Evolutionary conservation across 1,140 invertebrate species (phyloP), one percentile per base, ranked within the genome.

Genomic region (Ceratitis capitata): DNA sequence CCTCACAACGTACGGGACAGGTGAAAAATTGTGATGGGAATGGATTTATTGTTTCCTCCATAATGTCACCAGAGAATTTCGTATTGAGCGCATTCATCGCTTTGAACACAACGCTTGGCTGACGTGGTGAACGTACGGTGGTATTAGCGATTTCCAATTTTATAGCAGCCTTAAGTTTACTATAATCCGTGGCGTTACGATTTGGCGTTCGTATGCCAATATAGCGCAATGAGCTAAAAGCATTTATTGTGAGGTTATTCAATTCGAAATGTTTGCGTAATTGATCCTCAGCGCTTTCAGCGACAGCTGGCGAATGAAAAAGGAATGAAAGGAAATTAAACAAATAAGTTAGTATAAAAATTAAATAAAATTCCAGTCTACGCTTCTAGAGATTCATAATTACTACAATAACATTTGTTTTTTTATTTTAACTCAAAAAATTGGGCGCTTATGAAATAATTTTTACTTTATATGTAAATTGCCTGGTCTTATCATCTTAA

Each of bases 1-100:
- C 95, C 49, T 95, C 92, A 91, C 96, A 97, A 86, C 94, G 94
- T 1, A 93, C 92, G 12, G 94, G 93, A 90, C 96, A 97, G 0
- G 96, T 96, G 88, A 97, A 97, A 92, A 96, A 96, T 89, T 97
- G 94, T 88, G 97, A 95, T 26, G 96, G 95, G 92, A 97, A 97
- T 61, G 96, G 92, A 87, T 94, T 93, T 61, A 94, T 93, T 16
- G 93, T 90, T 64, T 92, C 92, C 87, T 94, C 94, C 56, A 93
- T 93, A 45, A 96, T 94, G 84, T 95, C 93, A 5, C 94, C 95
- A 88, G 93, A 95, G 89, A 97, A 97, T 90, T 96, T 96, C 78
- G 96, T 94, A 92, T 97, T 97, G 19, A 97, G 92, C 47, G 93
- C 93, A 93, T 95, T 90, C 86, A 97, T 92, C 0, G 95, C 95